Conservation (phyloP, 2,888 invertebrate species). For the Malachius bipustulatus region DNA sequence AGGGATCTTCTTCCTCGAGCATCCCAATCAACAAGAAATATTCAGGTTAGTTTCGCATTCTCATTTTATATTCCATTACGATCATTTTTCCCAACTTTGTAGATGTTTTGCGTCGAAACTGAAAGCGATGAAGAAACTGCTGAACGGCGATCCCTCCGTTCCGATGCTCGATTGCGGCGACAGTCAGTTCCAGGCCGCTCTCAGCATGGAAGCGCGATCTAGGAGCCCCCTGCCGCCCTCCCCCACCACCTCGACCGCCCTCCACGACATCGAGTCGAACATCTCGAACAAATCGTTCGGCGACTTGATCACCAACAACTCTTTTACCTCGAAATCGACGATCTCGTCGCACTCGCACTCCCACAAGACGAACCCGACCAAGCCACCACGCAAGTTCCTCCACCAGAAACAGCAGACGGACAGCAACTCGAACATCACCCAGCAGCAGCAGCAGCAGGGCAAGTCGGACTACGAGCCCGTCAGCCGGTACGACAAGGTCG, state of each 20-base stretch:
- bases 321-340: background rate
- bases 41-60: constrained; percentile 37
- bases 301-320: constrained; percentile 5
- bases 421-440: constrained; percentile 7
- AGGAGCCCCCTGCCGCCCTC: constrained; percentile 63
- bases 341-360: constrained; percentile 7
- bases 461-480: constrained; percentile 36
- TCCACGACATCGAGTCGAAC: constrained; percentile 37
- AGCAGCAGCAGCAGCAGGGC: background rate
- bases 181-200: constrained; percentile 59
- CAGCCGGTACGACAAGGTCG: constrained; percentile 62
- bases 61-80: constrained; percentile 2
- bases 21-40: constrained; percentile 72
- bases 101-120: constrained; percentile 72
- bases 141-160: constrained; percentile 51
- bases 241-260: constrained; percentile 35
- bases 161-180: constrained; percentile 55
- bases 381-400: constrained; percentile 35
- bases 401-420: constrained; percentile 14
- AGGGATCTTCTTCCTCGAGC: constrained; percentile 69
- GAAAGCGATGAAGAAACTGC: constrained; percentile 76
- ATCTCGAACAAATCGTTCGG: constrained; percentile 28
- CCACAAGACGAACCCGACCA: constrained; percentile 20
- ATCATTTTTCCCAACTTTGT: background rate
- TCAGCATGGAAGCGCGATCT: constrained; percentile 72